Evolutionary conservation across 2,113 vertebrate species (phyloP).

Genomic region (Aegithalos caudatus): DNA sequence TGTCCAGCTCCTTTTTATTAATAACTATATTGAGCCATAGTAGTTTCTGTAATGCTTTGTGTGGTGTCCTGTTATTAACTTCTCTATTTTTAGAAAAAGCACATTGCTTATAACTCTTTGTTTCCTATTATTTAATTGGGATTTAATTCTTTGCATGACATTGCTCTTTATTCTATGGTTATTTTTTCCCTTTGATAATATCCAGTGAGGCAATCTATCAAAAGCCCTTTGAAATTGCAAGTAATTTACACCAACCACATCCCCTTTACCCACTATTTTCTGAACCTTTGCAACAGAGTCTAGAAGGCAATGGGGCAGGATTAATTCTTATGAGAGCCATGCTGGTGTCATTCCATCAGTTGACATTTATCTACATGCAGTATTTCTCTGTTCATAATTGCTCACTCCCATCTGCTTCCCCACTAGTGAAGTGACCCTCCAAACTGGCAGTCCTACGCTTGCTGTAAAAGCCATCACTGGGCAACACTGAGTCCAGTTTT

Average conservation of each 20-base stretch:
- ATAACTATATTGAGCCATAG: background rate
- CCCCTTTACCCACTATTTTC: conserved; percentile 10
- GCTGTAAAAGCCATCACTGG: background rate
- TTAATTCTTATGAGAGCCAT: background rate
- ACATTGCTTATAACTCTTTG: background rate
- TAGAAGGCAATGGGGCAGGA: background rate
- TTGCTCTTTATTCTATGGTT: background rate
- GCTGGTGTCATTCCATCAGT: background rate
- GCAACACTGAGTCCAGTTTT: background rate
- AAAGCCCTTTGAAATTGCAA: conserved; percentile 30
- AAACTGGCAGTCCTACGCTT: background rate
- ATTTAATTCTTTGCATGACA: background rate
- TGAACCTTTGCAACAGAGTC: background rate
- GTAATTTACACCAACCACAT: conserved; percentile 28
- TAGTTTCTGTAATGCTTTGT: background rate
- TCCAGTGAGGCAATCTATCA: background rate
- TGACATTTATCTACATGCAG: background rate
- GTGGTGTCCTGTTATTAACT: background rate
- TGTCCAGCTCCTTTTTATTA: background rate
- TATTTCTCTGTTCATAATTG: background rate
- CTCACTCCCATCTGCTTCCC: background rate
- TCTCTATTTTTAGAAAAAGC: background rate
- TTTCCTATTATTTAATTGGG: background rate
- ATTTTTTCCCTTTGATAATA: conserved; percentile 39
- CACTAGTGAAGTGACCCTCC: background rate